Evolutionary conservation across 2,797 vertebrate genomes (phyloP).

Genomic region (Apogon hyalosoma): DNA sequence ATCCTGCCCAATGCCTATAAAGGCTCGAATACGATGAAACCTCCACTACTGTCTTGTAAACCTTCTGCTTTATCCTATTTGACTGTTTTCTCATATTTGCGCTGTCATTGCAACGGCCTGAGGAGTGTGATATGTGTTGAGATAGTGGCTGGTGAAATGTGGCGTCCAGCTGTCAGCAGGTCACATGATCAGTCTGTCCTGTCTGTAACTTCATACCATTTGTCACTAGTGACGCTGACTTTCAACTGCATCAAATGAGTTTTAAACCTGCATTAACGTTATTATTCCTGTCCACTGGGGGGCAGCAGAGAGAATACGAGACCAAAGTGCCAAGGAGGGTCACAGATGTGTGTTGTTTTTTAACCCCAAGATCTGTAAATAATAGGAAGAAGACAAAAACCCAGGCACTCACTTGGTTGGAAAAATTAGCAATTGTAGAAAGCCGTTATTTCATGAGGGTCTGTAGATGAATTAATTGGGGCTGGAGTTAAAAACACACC

Average conservation of each 20-base stretch:
- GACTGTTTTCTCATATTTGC: too few species aligned
- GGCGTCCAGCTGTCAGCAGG: conserved; percentile 36
- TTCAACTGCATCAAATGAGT: background rate
- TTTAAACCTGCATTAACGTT: background rate
- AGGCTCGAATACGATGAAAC: too few species aligned
- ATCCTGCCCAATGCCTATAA: background rate
- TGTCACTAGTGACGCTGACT: conserved; percentile 7
- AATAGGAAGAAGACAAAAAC: too few species aligned
- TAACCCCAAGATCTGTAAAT: too few species aligned
- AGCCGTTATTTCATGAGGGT: too few species aligned
- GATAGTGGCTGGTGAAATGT: conserved; percentile 14
- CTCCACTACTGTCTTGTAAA: conserved; percentile 1
- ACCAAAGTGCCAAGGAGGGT: too few species aligned
- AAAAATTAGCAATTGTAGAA: too few species aligned
- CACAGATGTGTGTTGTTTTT: too few species aligned
- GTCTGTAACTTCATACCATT: conserved; percentile 6
- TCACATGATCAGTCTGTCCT: conserved; percentile 44
- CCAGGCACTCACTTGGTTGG: too few species aligned
- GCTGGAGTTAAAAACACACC: too few species aligned
- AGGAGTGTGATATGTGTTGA: conserved; percentile 4
- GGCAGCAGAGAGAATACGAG: background rate
- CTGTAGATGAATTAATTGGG: too few species aligned
- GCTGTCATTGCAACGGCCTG: too few species aligned
- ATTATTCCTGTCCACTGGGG: background rate
- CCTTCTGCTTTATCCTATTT: background rate